Base-by-base conservation (phyloP, 2,888 invertebrate species). In the Acanthococcus lagerstroemiae region DNA sequence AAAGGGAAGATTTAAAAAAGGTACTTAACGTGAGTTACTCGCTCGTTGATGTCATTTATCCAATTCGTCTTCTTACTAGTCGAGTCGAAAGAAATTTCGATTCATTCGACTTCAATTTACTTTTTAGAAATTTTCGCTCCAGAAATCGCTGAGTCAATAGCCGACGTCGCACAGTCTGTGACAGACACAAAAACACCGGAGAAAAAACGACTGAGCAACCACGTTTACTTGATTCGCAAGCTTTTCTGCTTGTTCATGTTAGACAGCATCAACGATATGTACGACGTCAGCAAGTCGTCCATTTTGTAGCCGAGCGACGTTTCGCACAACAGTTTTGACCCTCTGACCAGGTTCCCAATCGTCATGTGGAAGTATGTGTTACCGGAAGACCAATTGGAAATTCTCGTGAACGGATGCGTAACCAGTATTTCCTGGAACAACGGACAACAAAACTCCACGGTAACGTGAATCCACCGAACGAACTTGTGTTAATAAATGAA, bases 291-390 rank as follows among this genome's bases (percentile, higher is more conserved):
- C 70, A 99, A 83, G 79, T 99, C 99, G 79, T 99, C 99, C 97
- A 99, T 99, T 82, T 99, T 99, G 80, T 99, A 99, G 37, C 99
- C 99, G 73, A 99, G 81, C 0, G 95, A 92, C 21, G 99, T 99
- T 79, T 99, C 97, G 77, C 96, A 97, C 7, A 99, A 81, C 50
- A 97, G 80, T 77, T 97, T 97, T 67, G 94, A 95, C 67, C 99
- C 99, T 69, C 96, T 84, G 17, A 99, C 95, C 73, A 99, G 82
- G 79, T 99, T 99, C 48, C 99, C 99, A 73, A 99, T 96, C 12
- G 99, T 99, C 94, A 96, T 95, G 78, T 96, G 95, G 83, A 99
- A 99, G 76, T 99, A 99, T 1, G 96, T 99, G 78, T 97, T 99
- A 69, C 99, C 99, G 3, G 95, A 96, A 30, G 96, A 97, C 99